phyloP scores from a whole-genome alignment of 1,140 invertebrate species.

The Drosophila persimilis region DNA sequence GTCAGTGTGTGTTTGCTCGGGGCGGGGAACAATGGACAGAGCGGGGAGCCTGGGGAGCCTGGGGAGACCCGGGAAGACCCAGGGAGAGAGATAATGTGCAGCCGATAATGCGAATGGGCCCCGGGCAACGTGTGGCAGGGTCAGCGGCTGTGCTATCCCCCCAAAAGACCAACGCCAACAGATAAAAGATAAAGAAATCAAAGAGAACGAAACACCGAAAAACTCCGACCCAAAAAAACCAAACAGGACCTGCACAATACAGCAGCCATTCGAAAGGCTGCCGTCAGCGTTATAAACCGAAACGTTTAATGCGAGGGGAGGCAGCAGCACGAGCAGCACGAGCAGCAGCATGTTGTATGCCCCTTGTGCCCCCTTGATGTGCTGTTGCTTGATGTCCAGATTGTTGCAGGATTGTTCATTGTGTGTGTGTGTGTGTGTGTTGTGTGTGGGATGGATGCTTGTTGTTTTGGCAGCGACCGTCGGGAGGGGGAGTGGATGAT shows the following conservation, averaged over 20 bases:
- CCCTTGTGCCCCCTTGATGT: not conserved
- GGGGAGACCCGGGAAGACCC: not conserved
- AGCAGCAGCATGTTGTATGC: not conserved
- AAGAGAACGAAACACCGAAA: constrained; percentile 20
- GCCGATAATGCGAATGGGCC: constrained; percentile 45
- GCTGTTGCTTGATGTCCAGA: constrained; percentile 18
- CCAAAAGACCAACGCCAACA: too few relatives aligned
- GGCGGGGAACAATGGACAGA: not conserved
- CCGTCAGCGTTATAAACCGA: constrained; percentile 74
- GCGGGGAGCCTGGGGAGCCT: not conserved
- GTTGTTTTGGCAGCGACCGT: constrained; percentile 22
- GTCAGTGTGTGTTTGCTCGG: too few relatives aligned
- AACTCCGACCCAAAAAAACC: constrained; percentile 22
- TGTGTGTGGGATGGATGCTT: not conserved
- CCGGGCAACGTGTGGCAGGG: not conserved
- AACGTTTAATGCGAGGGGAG: constrained; percentile 58
- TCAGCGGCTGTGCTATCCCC: too few relatives aligned
- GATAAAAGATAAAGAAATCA: constrained; percentile 34
- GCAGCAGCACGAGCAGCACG: not conserved
- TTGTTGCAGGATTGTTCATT: constrained; percentile 29
- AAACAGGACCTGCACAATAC: constrained; percentile 26
- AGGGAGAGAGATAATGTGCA: constrained; percentile 24
- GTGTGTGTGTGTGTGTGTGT: constrained; percentile 1
- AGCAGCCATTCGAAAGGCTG: constrained; percentile 32
- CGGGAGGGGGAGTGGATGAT: constrained; percentile 15